These are phyloP conservation scores for Drosophila rubida DNA, from an alignment of 2,888 invertebrate genomes.

Conservation along the genomic window DNA sequence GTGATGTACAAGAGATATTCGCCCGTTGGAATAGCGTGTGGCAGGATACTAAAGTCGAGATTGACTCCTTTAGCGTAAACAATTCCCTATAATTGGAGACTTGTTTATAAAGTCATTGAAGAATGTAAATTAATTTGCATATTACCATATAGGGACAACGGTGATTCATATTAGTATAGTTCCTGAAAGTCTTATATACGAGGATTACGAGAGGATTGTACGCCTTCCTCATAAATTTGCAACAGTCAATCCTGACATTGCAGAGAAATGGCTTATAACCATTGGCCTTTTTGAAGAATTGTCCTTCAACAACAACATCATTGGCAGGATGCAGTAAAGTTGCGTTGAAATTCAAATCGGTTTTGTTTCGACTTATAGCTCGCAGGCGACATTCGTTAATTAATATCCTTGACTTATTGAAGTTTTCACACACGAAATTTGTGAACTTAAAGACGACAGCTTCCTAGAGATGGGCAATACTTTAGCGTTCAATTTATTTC, in stretches of 20 bases:
- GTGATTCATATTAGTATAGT: neutral
- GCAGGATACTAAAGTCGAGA: neutral
- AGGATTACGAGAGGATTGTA: conserved; percentile 22
- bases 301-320: neutral
- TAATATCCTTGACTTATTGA: conserved; percentile 42
- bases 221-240: conserved; percentile 6
- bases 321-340: conserved; percentile 17
- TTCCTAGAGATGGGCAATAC: conserved; percentile 12
- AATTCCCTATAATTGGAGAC: neutral
- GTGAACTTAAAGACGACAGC: conserved; percentile 46
- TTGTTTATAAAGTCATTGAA: neutral
- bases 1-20: conserved; percentile 7
- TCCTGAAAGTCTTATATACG: neutral
- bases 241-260: conserved; percentile 11
- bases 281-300: conserved; percentile 26
- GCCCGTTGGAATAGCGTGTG: conserved; percentile 16
- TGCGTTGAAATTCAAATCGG: conserved; percentile 17
- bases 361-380: conserved; percentile 26
- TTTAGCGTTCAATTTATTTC: neutral
- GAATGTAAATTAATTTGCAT: neutral
- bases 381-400: conserved; percentile 42
- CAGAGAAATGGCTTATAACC: conserved; percentile 36
- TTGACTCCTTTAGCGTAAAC: conserved; percentile 24
- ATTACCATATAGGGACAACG: conserved; percentile 4
- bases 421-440: conserved; percentile 40